A percentile compares a stretch with the other conserved stretches of the same genome.
Conservation (phyloP, 2,797 vertebrate species). For the Catamblyrhynchus diadema region DNA sequence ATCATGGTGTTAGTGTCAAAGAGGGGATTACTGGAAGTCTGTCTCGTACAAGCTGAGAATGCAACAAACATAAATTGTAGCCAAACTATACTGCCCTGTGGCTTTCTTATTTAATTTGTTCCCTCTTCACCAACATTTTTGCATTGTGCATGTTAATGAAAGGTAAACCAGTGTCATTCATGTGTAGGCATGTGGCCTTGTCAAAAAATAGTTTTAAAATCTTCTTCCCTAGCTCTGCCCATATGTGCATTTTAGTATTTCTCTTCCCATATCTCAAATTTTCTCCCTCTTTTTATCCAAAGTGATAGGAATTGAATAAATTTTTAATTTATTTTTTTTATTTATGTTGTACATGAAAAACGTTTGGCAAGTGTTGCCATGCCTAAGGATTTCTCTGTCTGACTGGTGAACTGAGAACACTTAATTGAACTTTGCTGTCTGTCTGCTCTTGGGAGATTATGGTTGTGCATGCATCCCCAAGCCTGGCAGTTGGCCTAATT, state of each 20-base stretch:
- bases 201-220: not conserved
- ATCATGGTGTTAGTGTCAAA: constrained; percentile 43
- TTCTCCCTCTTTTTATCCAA: not conserved
- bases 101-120: not conserved
- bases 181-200: not conserved
- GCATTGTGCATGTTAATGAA: not conserved
- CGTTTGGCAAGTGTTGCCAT: not conserved
- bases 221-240: not conserved
- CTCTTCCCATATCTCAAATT: not conserved
- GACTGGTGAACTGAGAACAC: constrained; percentile 27
- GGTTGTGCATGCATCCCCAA: not conserved
- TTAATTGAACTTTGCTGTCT: constrained; percentile 47
- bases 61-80: constrained; percentile 31
- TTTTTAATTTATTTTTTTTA: not conserved
- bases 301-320: not conserved
- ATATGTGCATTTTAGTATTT: not conserved
- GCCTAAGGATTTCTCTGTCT: constrained; percentile 28
- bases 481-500: constrained; percentile 63
- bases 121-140: not conserved
- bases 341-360: rapidly evolving
- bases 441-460: constrained; percentile 38
- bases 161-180: not conserved
- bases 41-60: constrained; percentile 35
- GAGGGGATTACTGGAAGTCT: constrained; percentile 28
- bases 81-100: not conserved